Percentiles rank a stretch among this genome's conserved stretches.
Conservation (phyloP, 2,888 invertebrate genomes). For the Philhelius pedissequus region DNA sequence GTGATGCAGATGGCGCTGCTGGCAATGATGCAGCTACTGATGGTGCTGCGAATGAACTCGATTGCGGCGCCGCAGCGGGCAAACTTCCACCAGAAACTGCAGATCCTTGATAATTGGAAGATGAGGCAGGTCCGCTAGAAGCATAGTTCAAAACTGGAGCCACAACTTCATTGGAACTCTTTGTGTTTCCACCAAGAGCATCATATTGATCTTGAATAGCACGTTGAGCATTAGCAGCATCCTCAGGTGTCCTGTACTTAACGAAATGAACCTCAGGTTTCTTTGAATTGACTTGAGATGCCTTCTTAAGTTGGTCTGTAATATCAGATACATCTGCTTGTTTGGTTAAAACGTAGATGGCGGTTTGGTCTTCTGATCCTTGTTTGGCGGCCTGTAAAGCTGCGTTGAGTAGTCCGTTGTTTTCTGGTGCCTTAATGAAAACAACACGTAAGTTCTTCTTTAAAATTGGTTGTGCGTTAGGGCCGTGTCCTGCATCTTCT, state of each 20-base stretch:
- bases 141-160: conserved; percentile 71
- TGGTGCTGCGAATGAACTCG: neutral
- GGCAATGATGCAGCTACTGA: neutral
- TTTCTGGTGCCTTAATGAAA: conserved; percentile 77
- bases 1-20: neutral
- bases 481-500: conserved; percentile 70
- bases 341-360: conserved; percentile 72
- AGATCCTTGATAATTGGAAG: too few relatives aligned
- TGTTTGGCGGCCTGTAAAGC: conserved; percentile 73
- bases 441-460: conserved; percentile 76
- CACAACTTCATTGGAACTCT: conserved; percentile 73
- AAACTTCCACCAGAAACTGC: neutral
- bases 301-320: conserved; percentile 72
- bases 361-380: conserved; percentile 74
- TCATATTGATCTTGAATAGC: conserved; percentile 75
- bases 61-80: neutral
- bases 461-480: conserved; percentile 70
- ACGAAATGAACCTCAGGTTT: conserved; percentile 77
- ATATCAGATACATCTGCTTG: conserved; percentile 74
- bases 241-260: conserved; percentile 76
- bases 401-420: conserved; percentile 74
- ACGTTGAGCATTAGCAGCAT: conserved; percentile 76
- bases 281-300: conserved; percentile 72
- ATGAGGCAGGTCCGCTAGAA: conserved; percentile 11
- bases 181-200: conserved; percentile 72